These are phyloP conservation scores for Hymenochirus boettgeri DNA, from an alignment of 2,113 vertebrate species.

Conservation along the genomic window DNA sequence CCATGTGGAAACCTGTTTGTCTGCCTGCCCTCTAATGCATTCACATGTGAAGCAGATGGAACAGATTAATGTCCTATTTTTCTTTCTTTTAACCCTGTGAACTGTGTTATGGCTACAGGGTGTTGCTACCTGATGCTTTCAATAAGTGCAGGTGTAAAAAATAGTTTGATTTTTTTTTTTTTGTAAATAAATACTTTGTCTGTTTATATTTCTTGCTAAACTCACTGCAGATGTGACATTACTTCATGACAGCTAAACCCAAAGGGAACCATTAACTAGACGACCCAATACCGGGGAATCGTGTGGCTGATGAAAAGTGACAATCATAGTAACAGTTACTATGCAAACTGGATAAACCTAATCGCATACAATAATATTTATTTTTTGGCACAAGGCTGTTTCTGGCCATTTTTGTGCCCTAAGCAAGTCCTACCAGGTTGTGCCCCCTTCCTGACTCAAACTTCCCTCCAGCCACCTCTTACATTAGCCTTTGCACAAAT, in stretches of 20 bases:
- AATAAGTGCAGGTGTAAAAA: slow-evolving; percentile 37
- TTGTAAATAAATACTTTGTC: slow-evolving; percentile 34
- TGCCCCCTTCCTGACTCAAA: too few relatives aligned
- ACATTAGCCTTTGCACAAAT: too few relatives aligned
- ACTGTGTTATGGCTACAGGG: slow-evolving; percentile 35
- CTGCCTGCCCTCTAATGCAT: background rate
- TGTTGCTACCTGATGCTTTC: slow-evolving; percentile 29
- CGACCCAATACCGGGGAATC: background rate
- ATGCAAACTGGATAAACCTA: slow-evolving; percentile 9
- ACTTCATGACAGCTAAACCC: slow-evolving; percentile 30
- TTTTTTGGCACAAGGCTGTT: too few relatives aligned
- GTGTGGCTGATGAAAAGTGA: slow-evolving; percentile 18
- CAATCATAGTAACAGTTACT: slow-evolving; percentile 3
- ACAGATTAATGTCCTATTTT: slow-evolving; percentile 27
- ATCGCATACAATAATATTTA: too few relatives aligned
- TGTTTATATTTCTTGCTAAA: slow-evolving; percentile 30
- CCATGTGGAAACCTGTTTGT: too few relatives aligned
- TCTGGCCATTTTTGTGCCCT: too few relatives aligned
- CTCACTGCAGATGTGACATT: background rate
- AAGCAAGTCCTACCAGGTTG: too few relatives aligned
- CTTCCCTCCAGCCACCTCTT: too few relatives aligned
- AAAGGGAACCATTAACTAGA: slow-evolving; percentile 13
- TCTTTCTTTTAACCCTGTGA: slow-evolving; percentile 35
- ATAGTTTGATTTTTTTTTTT: slow-evolving; percentile 12
- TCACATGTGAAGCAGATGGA: slow-evolving; percentile 17